Evolutionary conservation across 2,888 invertebrate species (phyloP).

Genomic region (Trissolcus japonicus): DNA sequence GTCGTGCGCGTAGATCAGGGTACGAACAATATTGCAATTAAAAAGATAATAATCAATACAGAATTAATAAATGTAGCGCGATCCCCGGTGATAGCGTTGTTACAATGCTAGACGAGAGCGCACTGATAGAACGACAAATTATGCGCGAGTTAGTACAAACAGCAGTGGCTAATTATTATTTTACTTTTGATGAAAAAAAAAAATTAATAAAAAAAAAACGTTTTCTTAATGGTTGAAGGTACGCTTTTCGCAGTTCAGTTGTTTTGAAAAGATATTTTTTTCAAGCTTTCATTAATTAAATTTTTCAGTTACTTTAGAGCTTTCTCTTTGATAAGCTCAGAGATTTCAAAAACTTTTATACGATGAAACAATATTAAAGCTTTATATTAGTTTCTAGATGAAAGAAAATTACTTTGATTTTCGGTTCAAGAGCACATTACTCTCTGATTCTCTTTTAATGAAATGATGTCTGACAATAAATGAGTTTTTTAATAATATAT

Average conservation of each 20-base stretch:
- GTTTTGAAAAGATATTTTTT: not conserved
- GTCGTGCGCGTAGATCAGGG: constrained; percentile 24
- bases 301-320: too few species aligned
- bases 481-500: constrained; percentile 10
- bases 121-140: too few species aligned
- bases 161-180: too few species aligned
- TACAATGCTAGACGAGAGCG: not conserved
- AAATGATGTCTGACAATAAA: constrained; percentile 35
- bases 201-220: too few species aligned
- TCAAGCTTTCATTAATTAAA: not conserved
- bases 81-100: not conserved
- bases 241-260: too few species aligned
- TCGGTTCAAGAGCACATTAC: constrained; percentile 16
- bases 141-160: too few species aligned
- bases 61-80: constrained; percentile 36
- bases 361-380: constrained; percentile 14
- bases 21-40: constrained; percentile 50
- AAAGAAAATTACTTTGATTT: constrained; percentile 29
- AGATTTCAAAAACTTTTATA: not conserved
- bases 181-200: too few species aligned
- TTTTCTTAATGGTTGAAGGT: too few species aligned
- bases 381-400: constrained; percentile 23
- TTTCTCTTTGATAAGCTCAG: too few species aligned
- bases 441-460: constrained; percentile 24
- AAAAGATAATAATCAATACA: constrained; percentile 49